These are phyloP conservation scores for Spinus olivaceus DNA, from an alignment of 2,797 vertebrate species.

Conservation along the genomic window DNA sequence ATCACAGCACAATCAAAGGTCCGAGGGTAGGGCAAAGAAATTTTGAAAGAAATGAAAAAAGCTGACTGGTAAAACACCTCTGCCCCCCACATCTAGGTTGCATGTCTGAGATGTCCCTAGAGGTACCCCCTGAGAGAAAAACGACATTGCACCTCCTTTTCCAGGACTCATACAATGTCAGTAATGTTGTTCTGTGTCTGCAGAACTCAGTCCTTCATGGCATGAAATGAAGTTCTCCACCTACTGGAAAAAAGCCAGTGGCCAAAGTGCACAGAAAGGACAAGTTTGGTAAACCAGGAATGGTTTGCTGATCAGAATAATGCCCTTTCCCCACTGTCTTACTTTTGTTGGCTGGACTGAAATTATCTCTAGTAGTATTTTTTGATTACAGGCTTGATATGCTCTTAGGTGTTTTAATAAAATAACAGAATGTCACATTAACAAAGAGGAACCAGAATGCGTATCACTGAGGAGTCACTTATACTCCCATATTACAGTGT, in stretches of 20 bases:
- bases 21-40: not conserved
- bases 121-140: not conserved
- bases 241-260: not conserved
- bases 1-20: not conserved
- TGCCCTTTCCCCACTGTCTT: not conserved
- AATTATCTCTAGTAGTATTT: not conserved
- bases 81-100: not conserved
- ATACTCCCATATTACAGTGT: not conserved
- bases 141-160: not conserved
- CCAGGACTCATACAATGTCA: not conserved
- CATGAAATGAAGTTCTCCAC: not conserved
- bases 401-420: not conserved
- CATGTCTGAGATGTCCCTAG: not conserved
- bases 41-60: not conserved
- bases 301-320: not conserved
- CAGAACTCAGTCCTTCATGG: not conserved
- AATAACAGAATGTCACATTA: not conserved
- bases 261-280: not conserved
- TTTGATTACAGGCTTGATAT: not conserved
- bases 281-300: not conserved
- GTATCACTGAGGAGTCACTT: not conserved
- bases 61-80: not conserved
- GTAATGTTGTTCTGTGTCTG: not conserved
- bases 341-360: not conserved
- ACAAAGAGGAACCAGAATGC: not conserved